Base-by-base conservation (phyloP, 2,113 vertebrate genomes). In the Pipra filicauda region DNA sequence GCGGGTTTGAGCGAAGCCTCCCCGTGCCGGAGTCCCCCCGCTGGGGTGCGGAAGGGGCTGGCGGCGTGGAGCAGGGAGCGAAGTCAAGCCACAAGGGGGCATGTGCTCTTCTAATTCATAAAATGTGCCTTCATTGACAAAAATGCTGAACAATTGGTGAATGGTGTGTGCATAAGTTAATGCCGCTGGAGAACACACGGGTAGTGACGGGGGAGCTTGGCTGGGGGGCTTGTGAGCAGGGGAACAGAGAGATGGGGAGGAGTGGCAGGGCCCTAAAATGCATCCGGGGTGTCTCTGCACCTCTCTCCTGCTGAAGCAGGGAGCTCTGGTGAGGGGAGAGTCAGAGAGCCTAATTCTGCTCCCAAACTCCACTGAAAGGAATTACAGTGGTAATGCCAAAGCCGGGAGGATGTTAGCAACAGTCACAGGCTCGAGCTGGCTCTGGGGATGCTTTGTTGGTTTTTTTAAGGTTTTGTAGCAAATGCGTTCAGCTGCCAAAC, bases 91-190 rank as follows among this genome's bases (percentile, higher is more conserved):
- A 95, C 96, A 88, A 97, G 97, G 92, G 97, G 97, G 97, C 96
- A 89, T 88, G 94, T 89, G 96, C 96, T 92, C 75, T 79, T 88
- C 96, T 77, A 78, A 97, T 97, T 97, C 97, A 97, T 96, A 97
- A 97, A 97, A 95, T 93, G 96, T 77, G 88, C 91, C 93, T 96
- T 95, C 97, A 97, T 97, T 97, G 96, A 97, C 93, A 97, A 97
- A 95, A 96, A 83, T 12, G 75, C 94, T 35, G 91, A 85, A 85
- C 87, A 82, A 79, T 52, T 37, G 89, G 91, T 97, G 97, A 97
- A 97, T 96, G 96, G 94, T 58, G 96, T 76, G 94, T 35, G 91
- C 90, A 72, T 67, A 92, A 95, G 93, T 84, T 86, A 87, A 69
- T 59, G 94, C 90, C 74, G 77, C 88, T 37, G 85, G 43, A 65